Percentiles rank a stretch among this genome's conserved stretches.
These are phyloP conservation scores for Holcopasites calliopsidis DNA, from an alignment of 1,140 invertebrate species.

Conservation along the genomic window DNA sequence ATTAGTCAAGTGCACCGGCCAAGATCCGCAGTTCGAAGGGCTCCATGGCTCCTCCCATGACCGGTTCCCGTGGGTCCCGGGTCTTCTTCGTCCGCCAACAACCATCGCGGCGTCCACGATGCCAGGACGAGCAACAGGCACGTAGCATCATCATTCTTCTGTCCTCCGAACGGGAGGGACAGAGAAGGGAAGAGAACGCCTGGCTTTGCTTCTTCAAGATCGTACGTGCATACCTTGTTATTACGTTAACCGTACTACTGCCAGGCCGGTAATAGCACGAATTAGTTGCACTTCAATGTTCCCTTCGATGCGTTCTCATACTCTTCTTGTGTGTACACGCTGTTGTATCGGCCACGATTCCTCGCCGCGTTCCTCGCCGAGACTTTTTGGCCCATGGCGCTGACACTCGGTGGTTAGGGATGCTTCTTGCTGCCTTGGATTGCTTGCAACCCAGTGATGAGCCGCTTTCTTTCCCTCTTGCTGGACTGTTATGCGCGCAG, in stretches of 20 bases:
- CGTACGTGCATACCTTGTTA: conserved; percentile 65
- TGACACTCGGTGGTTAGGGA: background rate
- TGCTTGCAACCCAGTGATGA: background rate
- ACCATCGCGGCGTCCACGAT: conserved; percentile 52
- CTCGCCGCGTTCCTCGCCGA: background rate
- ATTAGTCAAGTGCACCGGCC: conserved; percentile 75
- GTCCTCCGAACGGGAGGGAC: conserved; percentile 42
- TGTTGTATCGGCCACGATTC: background rate
- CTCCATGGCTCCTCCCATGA: conserved; percentile 71
- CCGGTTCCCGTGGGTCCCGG: conserved; percentile 45
- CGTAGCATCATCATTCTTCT: conserved; percentile 74
- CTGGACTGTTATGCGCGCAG: background rate
- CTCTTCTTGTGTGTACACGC: background rate
- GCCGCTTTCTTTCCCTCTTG: background rate
- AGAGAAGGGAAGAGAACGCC: conserved; percentile 43
- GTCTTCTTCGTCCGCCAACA: conserved; percentile 27
- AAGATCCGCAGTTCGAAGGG: conserved; percentile 59
- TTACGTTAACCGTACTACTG: conserved; percentile 72
- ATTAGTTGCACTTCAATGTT: conserved; percentile 59
- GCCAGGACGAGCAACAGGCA: conserved; percentile 70
- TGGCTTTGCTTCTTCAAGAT: conserved; percentile 40
- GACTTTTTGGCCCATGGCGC: background rate
- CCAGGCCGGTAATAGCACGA: conserved; percentile 49
- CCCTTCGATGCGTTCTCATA: conserved; percentile 17
- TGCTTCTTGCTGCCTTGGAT: background rate